Evolutionary conservation across 2,888 invertebrate species (phyloP), one percentile per base, ranked within the genome.

Genomic region (Rotaria socialis): DNA sequence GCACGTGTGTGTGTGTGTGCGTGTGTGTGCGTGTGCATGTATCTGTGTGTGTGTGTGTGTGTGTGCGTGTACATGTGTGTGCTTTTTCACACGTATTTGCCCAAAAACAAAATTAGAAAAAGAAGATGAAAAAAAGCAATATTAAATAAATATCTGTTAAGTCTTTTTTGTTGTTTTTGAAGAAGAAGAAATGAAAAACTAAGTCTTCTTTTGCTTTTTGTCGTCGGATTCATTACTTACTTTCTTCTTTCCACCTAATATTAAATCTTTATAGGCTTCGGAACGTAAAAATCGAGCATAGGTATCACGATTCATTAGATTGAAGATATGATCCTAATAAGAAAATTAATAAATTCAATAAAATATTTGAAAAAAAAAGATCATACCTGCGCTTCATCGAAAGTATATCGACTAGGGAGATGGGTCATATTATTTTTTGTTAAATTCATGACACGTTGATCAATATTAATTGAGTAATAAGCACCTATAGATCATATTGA

Each of bases 271-370:
- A 92, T 98, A 99, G 95, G 97, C 96, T 89, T 98, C 98, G 0
- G 97, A 98, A 88, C 99, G 94, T 86, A 99, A 93, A 91, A 98
- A 99, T 89, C 99, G 93, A 86, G 97, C 97, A 91, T 99, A 99
- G 90, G 96, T 97, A 92, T 99, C 99, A 88, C 96, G 96, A 91
- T 98, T 98, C 99, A 99, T 99, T 89, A 99, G 93, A 90, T 97
- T 96, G 92, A 97, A 99, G 60, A 99, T 97, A 92, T 99, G 99
- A 14, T 96, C 95, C 96, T 96, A 93, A 52, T 14, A 52, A 52
- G 10, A 52, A 52, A 16, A 52, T 2, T 14, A 86, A 87, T 80
- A 85, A 67, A 50, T n/a, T 19, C 19, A 8, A n/a, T n/a, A n/a
- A n/a, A n/a, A n/a, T 2, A 86, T 86, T 60, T 11, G 22, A 55